A percentile compares a stretch with the other conserved stretches of the same genome.
Evolutionary conservation across 2,113 vertebrate genomes (phyloP).

Genomic region (Gorsachius goisagi): DNA sequence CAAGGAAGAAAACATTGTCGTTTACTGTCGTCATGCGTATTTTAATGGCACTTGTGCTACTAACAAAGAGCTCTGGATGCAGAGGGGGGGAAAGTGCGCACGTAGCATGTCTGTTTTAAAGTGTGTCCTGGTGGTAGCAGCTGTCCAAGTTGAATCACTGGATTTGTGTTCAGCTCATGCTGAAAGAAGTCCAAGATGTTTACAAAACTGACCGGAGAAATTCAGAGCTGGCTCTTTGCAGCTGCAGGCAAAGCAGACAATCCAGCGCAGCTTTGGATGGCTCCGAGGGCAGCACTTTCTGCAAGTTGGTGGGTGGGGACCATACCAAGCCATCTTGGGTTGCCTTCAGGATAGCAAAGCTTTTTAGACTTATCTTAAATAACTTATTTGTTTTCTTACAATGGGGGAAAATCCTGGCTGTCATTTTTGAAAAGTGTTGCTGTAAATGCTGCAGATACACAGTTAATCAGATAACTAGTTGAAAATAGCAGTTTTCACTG

Average conservation of each 20-base stretch:
- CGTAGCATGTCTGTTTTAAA: background rate
- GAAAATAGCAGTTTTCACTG: background rate
- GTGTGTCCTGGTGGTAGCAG: background rate
- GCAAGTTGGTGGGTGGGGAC: background rate
- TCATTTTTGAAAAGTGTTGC: background rate
- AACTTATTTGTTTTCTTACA: background rate
- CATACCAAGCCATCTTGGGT: background rate
- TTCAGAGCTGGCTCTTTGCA: background rate
- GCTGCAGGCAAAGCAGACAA: background rate
- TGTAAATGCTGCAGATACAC: background rate
- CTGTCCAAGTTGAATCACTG: conserved; percentile 32
- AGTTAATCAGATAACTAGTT: background rate
- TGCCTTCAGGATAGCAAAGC: background rate
- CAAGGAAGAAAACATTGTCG: background rate
- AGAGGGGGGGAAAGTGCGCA: background rate
- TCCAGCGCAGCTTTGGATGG: background rate
- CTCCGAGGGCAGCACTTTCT: background rate
- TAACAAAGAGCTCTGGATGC: background rate
- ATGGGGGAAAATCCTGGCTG: background rate
- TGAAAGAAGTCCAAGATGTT: conserved; percentile 48
- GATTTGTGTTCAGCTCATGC: background rate
- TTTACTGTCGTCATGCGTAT: background rate
- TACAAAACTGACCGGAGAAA: background rate
- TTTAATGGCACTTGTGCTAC: background rate
- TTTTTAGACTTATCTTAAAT: background rate